Evolutionary conservation across 2,797 vertebrate genomes (phyloP), one percentile per base, ranked within the genome.

Genomic region (Siniperca scherzeri): DNA sequence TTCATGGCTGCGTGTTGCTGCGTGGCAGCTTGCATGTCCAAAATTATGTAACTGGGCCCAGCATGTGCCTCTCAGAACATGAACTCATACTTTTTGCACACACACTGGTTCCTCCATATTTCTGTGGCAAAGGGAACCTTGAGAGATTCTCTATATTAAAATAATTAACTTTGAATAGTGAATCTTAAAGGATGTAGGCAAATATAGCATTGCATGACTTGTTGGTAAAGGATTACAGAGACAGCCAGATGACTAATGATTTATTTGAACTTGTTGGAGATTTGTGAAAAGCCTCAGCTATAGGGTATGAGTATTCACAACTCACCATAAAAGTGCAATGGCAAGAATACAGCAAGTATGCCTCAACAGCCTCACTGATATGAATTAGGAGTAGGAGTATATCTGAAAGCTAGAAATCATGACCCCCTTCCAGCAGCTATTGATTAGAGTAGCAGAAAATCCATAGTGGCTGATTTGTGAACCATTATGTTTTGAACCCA

Each of bases 391-490:
- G 86, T 60, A 78, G 85, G 89, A 96, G 95, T 96, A 95, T 95
- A 95, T 97, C 94, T 96, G 93, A 94, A 94, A 94, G 93, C 93
- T 94, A 87, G 90, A 95, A 97, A 96, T 94, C 95, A 92, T 94
- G 95, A 96, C 95, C 95, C 94, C 94, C 94, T 90, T 96, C 96
- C 94, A 94, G 92, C 92, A 90, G 92, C 93, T 96, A 97, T 96
- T 94, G 96, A 96, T 95, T 86, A 87, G 69, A 77, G 85, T 84
- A 96, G 90, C 95, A 95, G 93, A 94, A 97, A 97, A 97, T 97
- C 97, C 93, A 97, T 97, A 95, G 86, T 42, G 83, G 94, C 94
- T 97, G 96, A 97, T 97, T 97, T 97, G 96, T 97, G 95, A 95
- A 96, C 93, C 95, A 95, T 97, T 97, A 96, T 92, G 94, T 96